Evolutionary conservation across 2,113 vertebrate genomes (phyloP), one percentile per base, ranked within the genome.

Genomic region (Speoplatyrhinus poulsoni): DNA sequence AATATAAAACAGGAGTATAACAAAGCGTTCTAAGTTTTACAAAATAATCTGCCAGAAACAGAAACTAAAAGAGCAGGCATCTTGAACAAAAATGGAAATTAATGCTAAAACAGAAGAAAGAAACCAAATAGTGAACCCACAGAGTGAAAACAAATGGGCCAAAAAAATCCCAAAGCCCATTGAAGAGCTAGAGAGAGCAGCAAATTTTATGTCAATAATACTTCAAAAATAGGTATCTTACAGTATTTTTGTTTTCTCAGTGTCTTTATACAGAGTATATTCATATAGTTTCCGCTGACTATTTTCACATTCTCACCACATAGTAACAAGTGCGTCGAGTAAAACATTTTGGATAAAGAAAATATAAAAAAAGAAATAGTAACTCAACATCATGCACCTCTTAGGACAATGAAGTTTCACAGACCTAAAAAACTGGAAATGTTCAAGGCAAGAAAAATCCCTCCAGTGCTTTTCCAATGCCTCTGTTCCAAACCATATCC

Each of bases 221-320:
- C 85, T 89, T 92, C 77, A 86, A 92, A 93, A 93, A 91, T 90
- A 91, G 82, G 90, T 92, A 92, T 92, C 83, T 92, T 93, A 92
- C 90, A 91, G 88, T 85, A 82, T 89, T 90, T 90, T 89, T 80
- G 80, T 90, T 89, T 88, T 91, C 71, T 86, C 76, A 82, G 82
- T 91, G 86, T 88, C 81, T 92, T 89, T 92, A 81, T 91, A 91
- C 90, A 92, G 90, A 91, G 88, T 93, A 93, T 92, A 91, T 87
- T 91, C 77, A 88, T 91, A 92, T 91, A 90, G 88, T 91, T 90
- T 90, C 88, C 69, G 88, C 82, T 87, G 88, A 92, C 89, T 91
- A 92, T 82, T 88, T 91, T 90, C 89, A 91, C 91, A 93, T 92
- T 92, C 92, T 91, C 86, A 92, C 89, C 91, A 93, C 92, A 91